Evolutionary conservation across 2,888 invertebrate genomes (phyloP).

Genomic region (Orthonychiurus folsomi): DNA sequence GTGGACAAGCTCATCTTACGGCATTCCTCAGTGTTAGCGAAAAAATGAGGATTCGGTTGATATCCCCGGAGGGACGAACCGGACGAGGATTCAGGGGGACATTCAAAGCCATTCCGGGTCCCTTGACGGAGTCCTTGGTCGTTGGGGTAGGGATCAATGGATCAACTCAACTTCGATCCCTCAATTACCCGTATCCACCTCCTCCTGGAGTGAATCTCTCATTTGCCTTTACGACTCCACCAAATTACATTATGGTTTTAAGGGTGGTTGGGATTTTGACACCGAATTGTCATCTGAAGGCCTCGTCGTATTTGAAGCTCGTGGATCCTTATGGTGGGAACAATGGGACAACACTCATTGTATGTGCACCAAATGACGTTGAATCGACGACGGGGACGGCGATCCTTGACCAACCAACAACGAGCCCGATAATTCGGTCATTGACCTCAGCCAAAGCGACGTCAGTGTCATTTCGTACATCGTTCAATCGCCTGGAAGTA

Average conservation of each 20-base stretch:
- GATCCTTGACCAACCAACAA: constrained; percentile 7
- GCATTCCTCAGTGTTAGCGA: constrained; percentile 57
- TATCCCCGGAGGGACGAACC: constrained; percentile 55
- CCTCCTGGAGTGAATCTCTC: constrained; percentile 45
- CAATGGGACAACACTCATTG: constrained; percentile 32
- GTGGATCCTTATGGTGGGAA: constrained; percentile 34
- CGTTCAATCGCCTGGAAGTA: constrained; percentile 38
- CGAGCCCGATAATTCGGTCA: background rate
- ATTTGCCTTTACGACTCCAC: constrained; percentile 54
- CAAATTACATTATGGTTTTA: constrained; percentile 54
- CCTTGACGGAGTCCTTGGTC: constrained; percentile 27
- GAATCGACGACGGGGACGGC: constrained; percentile 9
- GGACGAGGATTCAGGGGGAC: constrained; percentile 57
- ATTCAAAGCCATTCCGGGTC: constrained; percentile 57
- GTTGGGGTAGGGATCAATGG: constrained; percentile 28
- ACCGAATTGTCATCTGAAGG: constrained; percentile 26
- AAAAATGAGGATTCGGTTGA: constrained; percentile 53
- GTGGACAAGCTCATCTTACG: constrained; percentile 22
- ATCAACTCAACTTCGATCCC: constrained; percentile 27
- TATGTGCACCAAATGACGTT: constrained; percentile 28
- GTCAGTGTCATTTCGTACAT: constrained; percentile 23
- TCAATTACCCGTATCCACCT: constrained; percentile 35
- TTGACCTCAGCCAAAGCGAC: background rate
- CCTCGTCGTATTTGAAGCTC: constrained; percentile 31
- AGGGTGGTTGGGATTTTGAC: constrained; percentile 24